phyloP scores from a whole-genome alignment of 1,140 invertebrate species.

The Bradysia coprophila region DNA sequence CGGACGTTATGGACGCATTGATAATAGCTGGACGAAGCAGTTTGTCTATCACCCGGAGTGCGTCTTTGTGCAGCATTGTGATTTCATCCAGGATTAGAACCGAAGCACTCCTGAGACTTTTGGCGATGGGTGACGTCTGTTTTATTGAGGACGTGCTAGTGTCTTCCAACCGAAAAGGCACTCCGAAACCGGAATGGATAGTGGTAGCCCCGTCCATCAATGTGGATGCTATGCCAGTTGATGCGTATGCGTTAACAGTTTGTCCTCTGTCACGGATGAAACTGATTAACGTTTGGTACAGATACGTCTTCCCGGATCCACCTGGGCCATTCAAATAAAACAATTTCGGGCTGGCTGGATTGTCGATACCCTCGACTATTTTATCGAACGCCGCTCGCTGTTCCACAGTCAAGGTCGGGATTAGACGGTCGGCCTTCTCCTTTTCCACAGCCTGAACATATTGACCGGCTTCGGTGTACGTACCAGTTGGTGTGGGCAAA shows the following conservation, averaged over 20 bases:
- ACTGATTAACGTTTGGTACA: neutral
- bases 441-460: neutral
- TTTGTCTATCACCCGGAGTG: neutral
- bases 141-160: conserved; percentile 7
- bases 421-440: neutral
- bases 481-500: neutral
- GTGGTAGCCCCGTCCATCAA: conserved; percentile 12
- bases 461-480: neutral
- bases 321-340: neutral
- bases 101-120: neutral
- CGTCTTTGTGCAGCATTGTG: neutral
- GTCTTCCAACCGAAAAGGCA: conserved; percentile 8
- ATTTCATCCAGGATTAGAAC: neutral
- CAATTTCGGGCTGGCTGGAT: neutral
- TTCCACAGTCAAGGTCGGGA: neutral
- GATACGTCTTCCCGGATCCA: neutral
- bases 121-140: neutral
- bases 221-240: conserved; percentile 14
- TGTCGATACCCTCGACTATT: neutral
- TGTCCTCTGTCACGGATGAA: neutral
- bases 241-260: conserved; percentile 8
- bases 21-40: neutral
- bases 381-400: neutral
- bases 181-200: conserved; percentile 12
- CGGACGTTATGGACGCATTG: neutral